phyloP scores from a whole-genome alignment of 64 coral and sea anemone species.

The Anthopleura sola region DNA sequence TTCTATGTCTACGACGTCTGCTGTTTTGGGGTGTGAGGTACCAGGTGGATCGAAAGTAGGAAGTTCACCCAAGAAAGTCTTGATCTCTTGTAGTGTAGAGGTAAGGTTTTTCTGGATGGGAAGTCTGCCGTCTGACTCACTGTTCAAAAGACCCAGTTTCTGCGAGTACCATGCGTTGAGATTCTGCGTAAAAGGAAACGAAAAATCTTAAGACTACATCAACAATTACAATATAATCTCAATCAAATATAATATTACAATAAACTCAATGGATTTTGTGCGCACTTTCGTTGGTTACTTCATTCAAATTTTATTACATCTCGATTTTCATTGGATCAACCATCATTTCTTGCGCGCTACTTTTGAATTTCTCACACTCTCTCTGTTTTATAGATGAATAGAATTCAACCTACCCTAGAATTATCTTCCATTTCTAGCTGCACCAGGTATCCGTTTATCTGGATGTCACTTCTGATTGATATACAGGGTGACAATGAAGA shows the following conservation, averaged over 20 bases:
- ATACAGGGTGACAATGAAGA: not conserved
- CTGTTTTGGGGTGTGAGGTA: not conserved
- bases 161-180: not conserved
- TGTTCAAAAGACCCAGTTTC: not conserved
- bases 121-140: not conserved
- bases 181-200: not conserved
- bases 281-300: no score
- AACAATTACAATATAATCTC: no score
- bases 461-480: not conserved
- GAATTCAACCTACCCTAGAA: not conserved
- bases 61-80: constrained; percentile 3
- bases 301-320: no score
- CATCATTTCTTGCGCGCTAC: not conserved
- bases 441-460: not conserved
- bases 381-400: no score
- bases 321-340: not conserved
- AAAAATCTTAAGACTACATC: not conserved
- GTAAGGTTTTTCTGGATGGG: not conserved
- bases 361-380: no score
- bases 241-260: no score
- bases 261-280: no score
- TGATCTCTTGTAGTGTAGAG: not conserved
- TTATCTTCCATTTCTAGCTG: constrained; percentile 12
- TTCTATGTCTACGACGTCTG: not conserved
- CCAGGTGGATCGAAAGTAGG: not conserved